Percentiles rank a stretch among this genome's conserved stretches.
phyloP scores from a whole-genome alignment of 2,888 invertebrate genomes.

The Drosophila putrida region DNA sequence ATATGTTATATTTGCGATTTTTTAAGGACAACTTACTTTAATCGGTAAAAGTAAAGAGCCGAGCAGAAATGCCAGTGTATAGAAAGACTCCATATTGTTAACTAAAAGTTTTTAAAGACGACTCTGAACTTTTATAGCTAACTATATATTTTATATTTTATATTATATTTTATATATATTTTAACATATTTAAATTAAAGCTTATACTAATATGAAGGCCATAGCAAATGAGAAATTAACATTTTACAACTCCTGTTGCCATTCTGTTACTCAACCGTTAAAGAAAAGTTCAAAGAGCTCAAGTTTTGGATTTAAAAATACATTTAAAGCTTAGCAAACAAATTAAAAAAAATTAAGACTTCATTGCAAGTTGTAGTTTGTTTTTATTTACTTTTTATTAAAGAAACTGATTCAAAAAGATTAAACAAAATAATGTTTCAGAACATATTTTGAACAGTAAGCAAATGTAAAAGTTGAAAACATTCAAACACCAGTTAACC shows the following conservation, averaged over 20 bases:
- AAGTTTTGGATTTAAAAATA: too few relatives aligned
- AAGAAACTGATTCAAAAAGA: too few relatives aligned
- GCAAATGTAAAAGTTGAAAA: background rate
- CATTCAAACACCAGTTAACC: too few relatives aligned
- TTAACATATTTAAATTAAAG: background rate
- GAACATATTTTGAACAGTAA: background rate
- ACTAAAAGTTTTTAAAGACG: background rate
- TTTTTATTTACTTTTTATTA: too few relatives aligned
- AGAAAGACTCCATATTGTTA: constrained; percentile 8
- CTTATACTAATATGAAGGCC: too few relatives aligned
- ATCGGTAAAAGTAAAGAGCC: constrained; percentile 1
- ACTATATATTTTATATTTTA: background rate
- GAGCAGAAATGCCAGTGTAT: background rate
- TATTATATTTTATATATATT: background rate
- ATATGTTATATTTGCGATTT: background rate
- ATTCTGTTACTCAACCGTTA: too few relatives aligned
- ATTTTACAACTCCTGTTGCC: too few relatives aligned
- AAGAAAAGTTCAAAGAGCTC: too few relatives aligned
- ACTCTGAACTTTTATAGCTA: background rate
- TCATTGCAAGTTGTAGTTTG: background rate
- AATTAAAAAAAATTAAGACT: too few relatives aligned
- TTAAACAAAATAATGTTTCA: background rate
- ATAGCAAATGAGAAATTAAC: too few relatives aligned
- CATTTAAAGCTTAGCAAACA: too few relatives aligned
- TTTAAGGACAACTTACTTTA: background rate